Evolutionary conservation across 2,797 vertebrate genomes (phyloP), one percentile per base, ranked within the genome.

Genomic region (Cyprinodon diabolis): DNA sequence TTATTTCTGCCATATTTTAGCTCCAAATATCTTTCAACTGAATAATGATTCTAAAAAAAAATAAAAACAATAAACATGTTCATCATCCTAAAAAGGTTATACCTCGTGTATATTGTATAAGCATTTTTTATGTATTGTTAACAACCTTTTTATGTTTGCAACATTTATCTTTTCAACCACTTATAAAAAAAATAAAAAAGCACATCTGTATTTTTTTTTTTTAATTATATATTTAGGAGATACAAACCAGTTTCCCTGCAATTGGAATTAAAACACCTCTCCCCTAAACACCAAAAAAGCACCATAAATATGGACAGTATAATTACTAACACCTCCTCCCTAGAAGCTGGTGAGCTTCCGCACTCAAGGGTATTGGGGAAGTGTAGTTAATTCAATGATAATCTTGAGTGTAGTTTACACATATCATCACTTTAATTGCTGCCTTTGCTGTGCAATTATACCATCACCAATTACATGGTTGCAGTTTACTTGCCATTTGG

Each of bases 311-410:
- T 78, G 66, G 30, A 79, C 71, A 56, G 43, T 79, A 85, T 90
- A 91, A 89, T 92, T 87, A 90, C 82, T 48, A 89, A 84, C 78
- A 75, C 79, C 83, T 81, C 84, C 81, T 71, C 74, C 68, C 60
- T 80, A 90, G 84, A 89, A 93, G 90, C 92, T 93, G 92, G 82
- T 88, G 87, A 86, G 77, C 66, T 73, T 52, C 81, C 66, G 68
- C 79, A 88, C 92, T 92, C 86, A 76, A 65, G 91, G 92, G 86
- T 86, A 87, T 92, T 91, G 89, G 79, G 84, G 81, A 92, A 90
- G 88, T 91, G 90, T 92, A 84, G 87, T 92, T 93, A 93, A 93
- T 93, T 86, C 90, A 90, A 91, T 92, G 86, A 90, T 91, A 90
- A 93, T 92, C 87, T 91, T 82, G 84, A 88, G 78, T 83, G 71